phyloP scores from a whole-genome alignment of 1,140 invertebrate species.

The Himalopsyche phryganea region DNA sequence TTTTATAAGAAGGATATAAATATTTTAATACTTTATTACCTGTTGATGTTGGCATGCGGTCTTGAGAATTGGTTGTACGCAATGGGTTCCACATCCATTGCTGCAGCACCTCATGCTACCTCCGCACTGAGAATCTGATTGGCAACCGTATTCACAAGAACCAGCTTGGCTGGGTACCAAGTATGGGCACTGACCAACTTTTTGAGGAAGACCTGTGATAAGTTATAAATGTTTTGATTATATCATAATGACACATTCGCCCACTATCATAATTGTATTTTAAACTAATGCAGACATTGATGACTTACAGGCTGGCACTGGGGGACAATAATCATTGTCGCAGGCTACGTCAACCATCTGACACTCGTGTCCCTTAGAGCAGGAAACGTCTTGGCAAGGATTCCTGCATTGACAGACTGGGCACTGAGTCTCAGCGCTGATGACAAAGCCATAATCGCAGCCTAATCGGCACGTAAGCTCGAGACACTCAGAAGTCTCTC shows the following conservation, averaged over 20 bases:
- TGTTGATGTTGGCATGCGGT: conserved; percentile 75
- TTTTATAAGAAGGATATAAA: no score
- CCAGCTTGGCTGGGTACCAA: conserved; percentile 65
- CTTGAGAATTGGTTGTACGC: conserved; percentile 66
- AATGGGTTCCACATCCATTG: conserved; percentile 81
- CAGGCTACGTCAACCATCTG: conserved; percentile 79
- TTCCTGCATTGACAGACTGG: conserved; percentile 74
- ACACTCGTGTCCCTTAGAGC: conserved; percentile 62
- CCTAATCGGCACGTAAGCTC: conserved; percentile 72
- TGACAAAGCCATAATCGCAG: conserved; percentile 76
- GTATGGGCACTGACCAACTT: conserved; percentile 78
- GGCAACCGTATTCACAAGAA: conserved; percentile 73
- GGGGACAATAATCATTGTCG: conserved; percentile 73
- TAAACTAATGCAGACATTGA: no score
- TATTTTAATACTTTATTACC: conserved; percentile 7
- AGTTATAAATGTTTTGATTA: neutral
- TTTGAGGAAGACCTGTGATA: conserved; percentile 58
- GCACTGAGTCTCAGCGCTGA: conserved; percentile 64
- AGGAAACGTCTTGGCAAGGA: conserved; percentile 67
- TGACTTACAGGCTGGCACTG: conserved; percentile 75
- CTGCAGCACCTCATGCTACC: conserved; percentile 72
- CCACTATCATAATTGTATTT: no score
- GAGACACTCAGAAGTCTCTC: conserved; percentile 61
- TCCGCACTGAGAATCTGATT: conserved; percentile 70
- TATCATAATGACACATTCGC: no score